Conservation (phyloP, 2,888 invertebrate species). For the Cheilosia urbana region DNA sequence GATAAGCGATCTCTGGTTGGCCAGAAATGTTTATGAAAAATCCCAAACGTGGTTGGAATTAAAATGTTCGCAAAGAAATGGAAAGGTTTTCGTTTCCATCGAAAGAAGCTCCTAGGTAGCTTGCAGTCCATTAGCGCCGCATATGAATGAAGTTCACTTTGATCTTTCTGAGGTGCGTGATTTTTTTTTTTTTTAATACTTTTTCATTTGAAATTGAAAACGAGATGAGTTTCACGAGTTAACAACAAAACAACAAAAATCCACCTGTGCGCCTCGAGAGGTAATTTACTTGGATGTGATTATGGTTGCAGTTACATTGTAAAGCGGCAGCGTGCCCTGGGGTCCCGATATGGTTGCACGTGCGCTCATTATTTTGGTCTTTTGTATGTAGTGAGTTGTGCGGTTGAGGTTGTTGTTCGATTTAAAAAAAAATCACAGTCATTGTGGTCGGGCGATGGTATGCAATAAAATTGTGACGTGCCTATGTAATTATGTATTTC, state of each 20-base stretch:
- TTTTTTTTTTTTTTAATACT: neutral
- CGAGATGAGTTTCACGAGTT: conserved; percentile 63
- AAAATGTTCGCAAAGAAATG: conserved; percentile 23
- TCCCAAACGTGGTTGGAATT: conserved; percentile 60
- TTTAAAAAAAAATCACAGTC: conserved; percentile 11
- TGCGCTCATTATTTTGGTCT: conserved; percentile 59
- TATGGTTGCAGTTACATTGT: conserved; percentile 53
- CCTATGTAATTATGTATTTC: conserved; percentile 2
- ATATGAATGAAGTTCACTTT: conserved; percentile 51
- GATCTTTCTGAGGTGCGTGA: conserved; percentile 52
- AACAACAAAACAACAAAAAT: neutral
- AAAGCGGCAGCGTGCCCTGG: conserved; percentile 22
- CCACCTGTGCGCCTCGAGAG: conserved; percentile 60
- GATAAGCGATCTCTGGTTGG: conserved; percentile 49
- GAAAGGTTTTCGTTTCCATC: conserved; percentile 20
- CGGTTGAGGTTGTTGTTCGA: conserved; percentile 1
- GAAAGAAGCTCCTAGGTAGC: neutral
- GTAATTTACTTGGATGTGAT: conserved; percentile 57
- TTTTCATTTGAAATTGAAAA: conserved; percentile 66
- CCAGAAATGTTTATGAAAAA: conserved; percentile 53
- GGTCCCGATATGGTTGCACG: conserved; percentile 54
- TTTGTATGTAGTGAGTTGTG: conserved; percentile 13
- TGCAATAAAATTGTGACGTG: conserved; percentile 26
- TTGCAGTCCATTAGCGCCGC: conserved; percentile 56
- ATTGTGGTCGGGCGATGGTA: conserved; percentile 12